Conservation (phyloP, 2,797 vertebrate genomes). For the Carduelis carduelis region DNA sequence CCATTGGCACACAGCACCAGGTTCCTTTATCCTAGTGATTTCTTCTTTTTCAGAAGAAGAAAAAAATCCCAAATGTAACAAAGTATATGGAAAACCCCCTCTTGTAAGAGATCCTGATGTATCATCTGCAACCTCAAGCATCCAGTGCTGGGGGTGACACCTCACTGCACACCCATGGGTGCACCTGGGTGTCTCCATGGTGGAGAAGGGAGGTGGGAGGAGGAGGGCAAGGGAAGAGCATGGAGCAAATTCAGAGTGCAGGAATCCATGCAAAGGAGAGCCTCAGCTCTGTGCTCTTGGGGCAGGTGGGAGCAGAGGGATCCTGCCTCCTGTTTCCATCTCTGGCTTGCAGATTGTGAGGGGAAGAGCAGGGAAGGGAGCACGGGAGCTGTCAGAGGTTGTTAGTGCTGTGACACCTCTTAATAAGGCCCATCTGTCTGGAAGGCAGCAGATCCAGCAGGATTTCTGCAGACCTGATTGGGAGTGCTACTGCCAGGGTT, state of each 20-base stretch:
- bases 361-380: background rate
- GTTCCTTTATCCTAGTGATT: background rate
- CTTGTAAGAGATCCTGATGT: background rate
- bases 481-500: conserved; percentile 24
- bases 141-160: accelerated
- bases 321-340: background rate
- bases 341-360: background rate
- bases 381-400: conserved; percentile 16
- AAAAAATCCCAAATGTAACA: background rate
- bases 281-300: accelerated
- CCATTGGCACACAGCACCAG: background rate
- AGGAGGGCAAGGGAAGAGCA: background rate
- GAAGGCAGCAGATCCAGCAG: background rate
- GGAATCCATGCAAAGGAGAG: background rate
- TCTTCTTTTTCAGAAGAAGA: background rate
- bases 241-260: background rate
- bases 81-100: accelerated
- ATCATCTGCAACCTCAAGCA: background rate
- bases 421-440: conserved; percentile 53
- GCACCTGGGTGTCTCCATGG: background rate
- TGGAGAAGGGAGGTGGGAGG: background rate
- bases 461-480: conserved; percentile 34
- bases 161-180: background rate
- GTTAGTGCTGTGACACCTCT: conserved; percentile 58
- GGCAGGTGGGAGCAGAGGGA: background rate